Conservation (phyloP, 2,113 vertebrate genomes). For the Dendropsophus ebraccatus region DNA sequence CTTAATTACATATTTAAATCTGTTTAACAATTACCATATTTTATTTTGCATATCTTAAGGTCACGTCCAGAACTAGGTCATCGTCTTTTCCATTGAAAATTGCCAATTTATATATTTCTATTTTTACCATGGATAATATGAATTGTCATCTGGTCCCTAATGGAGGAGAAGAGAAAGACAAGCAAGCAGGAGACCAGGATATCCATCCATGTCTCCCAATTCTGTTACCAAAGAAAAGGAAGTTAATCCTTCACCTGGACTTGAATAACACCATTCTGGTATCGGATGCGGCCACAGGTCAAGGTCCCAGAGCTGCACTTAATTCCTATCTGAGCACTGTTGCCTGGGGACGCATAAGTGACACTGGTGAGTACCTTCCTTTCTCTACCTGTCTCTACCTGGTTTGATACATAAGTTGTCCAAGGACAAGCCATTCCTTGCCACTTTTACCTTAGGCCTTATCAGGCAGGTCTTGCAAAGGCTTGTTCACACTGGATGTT, state of each 20-base stretch:
- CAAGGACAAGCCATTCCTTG: too few relatives aligned
- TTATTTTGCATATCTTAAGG: neutral
- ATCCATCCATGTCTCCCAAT: neutral
- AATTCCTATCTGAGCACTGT: conserved; percentile 80
- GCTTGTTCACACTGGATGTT: too few relatives aligned
- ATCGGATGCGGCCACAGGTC: conserved; percentile 77
- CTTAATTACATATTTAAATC: too few relatives aligned
- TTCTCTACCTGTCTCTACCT: neutral
- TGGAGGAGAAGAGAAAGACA: neutral
- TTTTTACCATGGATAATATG: neutral
- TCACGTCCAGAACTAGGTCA: neutral
- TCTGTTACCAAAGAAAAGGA: conserved; percentile 61
- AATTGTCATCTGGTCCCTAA: neutral
- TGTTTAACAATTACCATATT: too few relatives aligned
- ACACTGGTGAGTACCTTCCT: conserved; percentile 64
- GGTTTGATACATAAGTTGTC: neutral
- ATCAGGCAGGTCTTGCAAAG: too few relatives aligned
- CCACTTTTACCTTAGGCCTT: too few relatives aligned
- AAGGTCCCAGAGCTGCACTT: conserved; percentile 78
- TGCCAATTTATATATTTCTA: neutral
- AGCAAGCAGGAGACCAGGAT: neutral
- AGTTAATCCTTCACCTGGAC: conserved; percentile 82
- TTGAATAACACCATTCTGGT: conserved; percentile 86
- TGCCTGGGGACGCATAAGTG: conserved; percentile 77
- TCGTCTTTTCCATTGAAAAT: neutral